These are phyloP conservation scores for Scaptodrosophila lebanonensis DNA, from an alignment of 1,140 invertebrate genomes.

Conservation along the genomic window DNA sequence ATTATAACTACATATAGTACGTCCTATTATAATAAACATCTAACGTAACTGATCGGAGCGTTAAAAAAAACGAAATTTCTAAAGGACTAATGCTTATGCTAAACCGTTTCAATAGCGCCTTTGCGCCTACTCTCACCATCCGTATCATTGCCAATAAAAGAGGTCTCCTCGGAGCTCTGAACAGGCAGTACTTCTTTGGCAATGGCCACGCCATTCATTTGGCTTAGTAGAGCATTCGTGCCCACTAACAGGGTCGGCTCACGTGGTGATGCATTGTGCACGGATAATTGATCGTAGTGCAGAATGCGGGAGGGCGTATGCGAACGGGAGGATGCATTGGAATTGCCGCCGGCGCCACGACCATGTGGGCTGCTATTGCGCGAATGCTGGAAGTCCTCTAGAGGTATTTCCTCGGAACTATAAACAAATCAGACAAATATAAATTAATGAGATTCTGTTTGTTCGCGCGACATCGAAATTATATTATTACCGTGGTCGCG, in stretches of 20 bases:
- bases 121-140: slow-evolving; percentile 76
- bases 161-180: slow-evolving; percentile 83
- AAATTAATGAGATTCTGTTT: not conserved
- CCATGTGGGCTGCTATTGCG: slow-evolving; percentile 72
- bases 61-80: slow-evolving; percentile 19
- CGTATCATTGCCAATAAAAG: slow-evolving; percentile 81
- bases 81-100: too few species aligned
- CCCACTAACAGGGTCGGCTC: slow-evolving; percentile 33
- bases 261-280: slow-evolving; percentile 75
- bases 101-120: slow-evolving; percentile 83
- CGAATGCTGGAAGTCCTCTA: slow-evolving; percentile 84
- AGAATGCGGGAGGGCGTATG: slow-evolving; percentile 67
- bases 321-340: slow-evolving; percentile 62
- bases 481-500: slow-evolving; percentile 79
- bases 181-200: slow-evolving; percentile 48
- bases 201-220: slow-evolving; percentile 47
- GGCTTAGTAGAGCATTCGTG: slow-evolving; percentile 45
- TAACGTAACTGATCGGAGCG: too few species aligned
- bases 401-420: slow-evolving; percentile 88
- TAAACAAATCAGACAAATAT: not conserved
- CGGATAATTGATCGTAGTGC: slow-evolving; percentile 77
- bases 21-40: too few species aligned
- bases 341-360: slow-evolving; percentile 28
- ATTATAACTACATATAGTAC: too few species aligned
- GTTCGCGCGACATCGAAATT: too few species aligned